A percentile compares a stretch with the other conserved stretches of the same genome.
phyloP scores from a whole-genome alignment of 2,888 invertebrate genomes.

The Pogonocherus hispidulus region DNA sequence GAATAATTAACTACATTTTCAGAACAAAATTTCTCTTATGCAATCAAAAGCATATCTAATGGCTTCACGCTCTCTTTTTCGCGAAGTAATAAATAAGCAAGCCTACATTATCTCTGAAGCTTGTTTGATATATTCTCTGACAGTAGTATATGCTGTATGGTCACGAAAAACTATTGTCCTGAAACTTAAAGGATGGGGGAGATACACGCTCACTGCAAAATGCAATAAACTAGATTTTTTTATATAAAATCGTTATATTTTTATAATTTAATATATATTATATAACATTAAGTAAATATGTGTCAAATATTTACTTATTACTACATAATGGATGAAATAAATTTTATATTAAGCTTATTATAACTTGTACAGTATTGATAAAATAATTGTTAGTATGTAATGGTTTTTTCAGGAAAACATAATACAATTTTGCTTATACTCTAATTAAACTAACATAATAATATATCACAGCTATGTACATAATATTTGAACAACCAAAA shows the following conservation, averaged over 20 bases:
- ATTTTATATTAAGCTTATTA: not conserved
- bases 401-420: not conserved
- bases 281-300: no score
- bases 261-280: not conserved
- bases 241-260: not conserved
- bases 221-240: not conserved
- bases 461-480: slow-evolving; percentile 60
- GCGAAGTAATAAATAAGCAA: not conserved
- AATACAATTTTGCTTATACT: not conserved
- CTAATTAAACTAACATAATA: slow-evolving; percentile 26
- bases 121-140: not conserved
- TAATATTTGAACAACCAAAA: slow-evolving; percentile 36
- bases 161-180: not conserved
- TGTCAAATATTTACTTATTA: not conserved
- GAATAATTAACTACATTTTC: not conserved
- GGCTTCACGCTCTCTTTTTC: slow-evolving; percentile 3
- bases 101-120: not conserved
- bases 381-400: not conserved
- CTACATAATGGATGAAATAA: not conserved
- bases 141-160: not conserved
- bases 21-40: slow-evolving; percentile 5
- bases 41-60: not conserved
- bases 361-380: not conserved
- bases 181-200: not conserved
- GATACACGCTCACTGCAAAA: not conserved